A percentile compares a stretch with the other conserved stretches of the same genome.
These are phyloP conservation scores for Tetragnatha versicolor DNA, from an alignment of 1,140 invertebrate species.

Conservation along the genomic window DNA sequence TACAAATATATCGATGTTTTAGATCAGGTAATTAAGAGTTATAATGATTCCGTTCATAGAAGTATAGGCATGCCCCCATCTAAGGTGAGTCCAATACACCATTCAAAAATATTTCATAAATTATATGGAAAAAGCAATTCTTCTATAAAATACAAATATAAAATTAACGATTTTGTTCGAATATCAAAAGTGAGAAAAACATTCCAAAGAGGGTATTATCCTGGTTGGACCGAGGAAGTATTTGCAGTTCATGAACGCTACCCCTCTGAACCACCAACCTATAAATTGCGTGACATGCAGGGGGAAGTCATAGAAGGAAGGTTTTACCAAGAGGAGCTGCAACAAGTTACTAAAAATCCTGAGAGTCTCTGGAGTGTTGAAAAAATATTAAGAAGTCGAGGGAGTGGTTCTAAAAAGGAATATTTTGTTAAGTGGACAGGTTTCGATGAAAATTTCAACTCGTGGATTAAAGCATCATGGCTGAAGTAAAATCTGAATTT, in stretches of 20 bases:
- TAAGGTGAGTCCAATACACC: conserved; percentile 61
- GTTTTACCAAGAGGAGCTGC: conserved; percentile 41
- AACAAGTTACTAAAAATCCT: background rate
- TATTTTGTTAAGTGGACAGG: conserved; percentile 26
- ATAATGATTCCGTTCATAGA: too few relatives aligned
- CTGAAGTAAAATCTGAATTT: too few relatives aligned
- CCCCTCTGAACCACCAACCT: background rate
- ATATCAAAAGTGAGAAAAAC: conserved; percentile 11
- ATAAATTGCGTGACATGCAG: conserved; percentile 29
- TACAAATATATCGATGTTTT: too few relatives aligned
- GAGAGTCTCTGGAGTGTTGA: background rate
- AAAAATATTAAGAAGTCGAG: background rate
- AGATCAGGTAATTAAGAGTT: too few relatives aligned
- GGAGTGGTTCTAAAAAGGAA: background rate
- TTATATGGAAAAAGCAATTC: background rate
- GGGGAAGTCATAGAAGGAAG: conserved; percentile 9
- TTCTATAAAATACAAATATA: background rate
- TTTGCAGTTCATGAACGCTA: background rate
- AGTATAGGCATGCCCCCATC: conserved; percentile 63
- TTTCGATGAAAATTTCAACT: background rate
- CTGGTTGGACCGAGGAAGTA: background rate
- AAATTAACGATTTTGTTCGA: conserved; percentile 1
- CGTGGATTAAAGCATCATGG: conserved; percentile 31
- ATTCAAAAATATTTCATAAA: conserved; percentile 23
- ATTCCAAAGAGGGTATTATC: background rate